phyloP scores from a whole-genome alignment of 37 sponge, comb jelly and placozoan species.

The Diacarnus erythraeanus region DNA sequence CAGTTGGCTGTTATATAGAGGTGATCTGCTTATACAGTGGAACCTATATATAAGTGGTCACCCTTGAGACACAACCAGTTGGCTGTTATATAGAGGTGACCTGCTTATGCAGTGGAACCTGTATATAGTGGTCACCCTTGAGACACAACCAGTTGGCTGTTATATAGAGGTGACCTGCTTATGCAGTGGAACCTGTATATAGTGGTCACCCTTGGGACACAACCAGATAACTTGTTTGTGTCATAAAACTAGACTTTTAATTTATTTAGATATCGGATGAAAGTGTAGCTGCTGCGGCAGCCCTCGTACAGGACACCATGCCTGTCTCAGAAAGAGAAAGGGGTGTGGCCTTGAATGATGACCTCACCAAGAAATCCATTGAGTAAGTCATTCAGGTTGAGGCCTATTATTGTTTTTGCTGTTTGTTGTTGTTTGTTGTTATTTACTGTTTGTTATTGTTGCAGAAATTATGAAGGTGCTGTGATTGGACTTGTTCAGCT shows the following conservation, averaged over 20 bases:
- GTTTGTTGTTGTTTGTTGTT: background rate
- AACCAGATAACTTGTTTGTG: background rate
- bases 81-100: too few species aligned
- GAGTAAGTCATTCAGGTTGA: background rate
- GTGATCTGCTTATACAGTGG: too few species aligned
- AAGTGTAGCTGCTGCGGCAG: conserved; percentile 13
- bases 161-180: too few species aligned
- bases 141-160: too few species aligned
- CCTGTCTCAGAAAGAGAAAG: background rate
- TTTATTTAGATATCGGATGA: conserved; percentile 10
- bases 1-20: too few species aligned
- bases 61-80: too few species aligned
- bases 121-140: background rate
- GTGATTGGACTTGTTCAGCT: conserved; percentile 36
- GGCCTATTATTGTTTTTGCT: background rate
- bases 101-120: too few species aligned
- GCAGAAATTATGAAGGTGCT: conserved; percentile 19
- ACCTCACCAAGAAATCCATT: background rate
- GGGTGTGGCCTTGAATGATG: background rate
- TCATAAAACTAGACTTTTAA: background rate
- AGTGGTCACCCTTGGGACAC: too few species aligned
- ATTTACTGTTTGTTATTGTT: background rate
- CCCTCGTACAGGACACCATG: background rate
- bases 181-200: too few species aligned
- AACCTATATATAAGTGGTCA: too few species aligned